Conservation (phyloP, 2,888 invertebrate species). For the Drosophila pseudotalamancana region DNA sequence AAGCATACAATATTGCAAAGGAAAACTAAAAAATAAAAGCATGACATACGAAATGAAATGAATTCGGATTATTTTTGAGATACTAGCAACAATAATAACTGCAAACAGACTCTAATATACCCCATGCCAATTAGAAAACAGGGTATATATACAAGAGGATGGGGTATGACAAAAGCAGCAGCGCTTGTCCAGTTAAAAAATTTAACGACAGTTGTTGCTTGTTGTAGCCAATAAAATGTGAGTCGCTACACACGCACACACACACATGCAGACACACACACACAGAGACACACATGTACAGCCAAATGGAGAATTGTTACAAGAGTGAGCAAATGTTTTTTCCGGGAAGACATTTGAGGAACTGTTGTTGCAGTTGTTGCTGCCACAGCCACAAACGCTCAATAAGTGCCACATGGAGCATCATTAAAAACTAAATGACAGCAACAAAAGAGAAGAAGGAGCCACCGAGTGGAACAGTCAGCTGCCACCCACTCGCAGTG, state of each 20-base stretch:
- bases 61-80: no score
- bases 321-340: constrained; percentile 30
- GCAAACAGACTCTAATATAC: not conserved
- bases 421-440: constrained; percentile 65
- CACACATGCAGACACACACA: not conserved
- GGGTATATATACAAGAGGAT: not conserved
- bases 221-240: constrained; percentile 44
- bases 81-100: no score
- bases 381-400: constrained; percentile 24
- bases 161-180: not conserved
- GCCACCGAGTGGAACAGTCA: constrained; percentile 19
- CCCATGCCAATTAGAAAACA: not conserved
- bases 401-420: constrained; percentile 48
- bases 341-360: constrained; percentile 31
- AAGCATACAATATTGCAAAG: no score
- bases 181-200: constrained; percentile 45
- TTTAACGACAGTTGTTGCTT: constrained; percentile 49
- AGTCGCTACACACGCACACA: constrained; percentile 19
- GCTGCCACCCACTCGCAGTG: constrained; percentile 48
- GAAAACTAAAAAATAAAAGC: not conserved
- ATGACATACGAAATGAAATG: no score
- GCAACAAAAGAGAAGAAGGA: not conserved
- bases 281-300: not conserved
- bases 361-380: not conserved
- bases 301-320: constrained; percentile 15